Base-by-base conservation (phyloP, 64 coral and sea anemone genomes). In the Anthopleura sola region DNA sequence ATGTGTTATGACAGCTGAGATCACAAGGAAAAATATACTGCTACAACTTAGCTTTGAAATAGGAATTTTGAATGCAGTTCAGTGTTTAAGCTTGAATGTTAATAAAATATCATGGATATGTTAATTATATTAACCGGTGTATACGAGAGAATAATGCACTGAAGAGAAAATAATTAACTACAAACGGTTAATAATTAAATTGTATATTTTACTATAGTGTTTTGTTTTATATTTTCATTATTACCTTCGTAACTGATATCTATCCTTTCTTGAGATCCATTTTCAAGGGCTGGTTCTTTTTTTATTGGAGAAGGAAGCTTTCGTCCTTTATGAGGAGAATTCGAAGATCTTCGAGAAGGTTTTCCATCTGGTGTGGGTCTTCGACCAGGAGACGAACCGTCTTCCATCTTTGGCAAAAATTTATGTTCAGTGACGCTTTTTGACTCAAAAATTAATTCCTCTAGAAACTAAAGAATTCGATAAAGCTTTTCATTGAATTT, bases 221-320 rank as follows among this genome's bases (percentile, higher is more conserved):
- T 15, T 21, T 51, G 44, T 83, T 6, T 0, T 11, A n/a, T 36
- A 54, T 5, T 51, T 60, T 56, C 82, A 15, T 20, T 6, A 54
- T 49, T 19, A 55, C 5, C 32, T 5, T 83, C 82, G 58, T 83
- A 56, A 34, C 32, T 57, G 3, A 34, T 58, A 17, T 36, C 32
- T 83, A 54, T 55, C 23, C 16, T 83, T 53, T 83, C 82, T 57
- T 56, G 48, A 83, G 29, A 48, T 83, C 49, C 39, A 46, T 48
- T 48, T 48, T 81, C 20, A 32, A 23, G 17, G 6, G 19, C 82
- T 57, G n/a, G 11, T 83, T 83, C 82, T 53, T 56, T 53, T 15
- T 56, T 83, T n/a, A 56, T 29, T 37, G 80, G 51, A 60, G 82
- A 83, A 36, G 82, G 82, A 56, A 83, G 82, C 39, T 83, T 83